phyloP scores from a whole-genome alignment of 1,140 invertebrate genomes.

The Temnothorax curvispinosus region DNA sequence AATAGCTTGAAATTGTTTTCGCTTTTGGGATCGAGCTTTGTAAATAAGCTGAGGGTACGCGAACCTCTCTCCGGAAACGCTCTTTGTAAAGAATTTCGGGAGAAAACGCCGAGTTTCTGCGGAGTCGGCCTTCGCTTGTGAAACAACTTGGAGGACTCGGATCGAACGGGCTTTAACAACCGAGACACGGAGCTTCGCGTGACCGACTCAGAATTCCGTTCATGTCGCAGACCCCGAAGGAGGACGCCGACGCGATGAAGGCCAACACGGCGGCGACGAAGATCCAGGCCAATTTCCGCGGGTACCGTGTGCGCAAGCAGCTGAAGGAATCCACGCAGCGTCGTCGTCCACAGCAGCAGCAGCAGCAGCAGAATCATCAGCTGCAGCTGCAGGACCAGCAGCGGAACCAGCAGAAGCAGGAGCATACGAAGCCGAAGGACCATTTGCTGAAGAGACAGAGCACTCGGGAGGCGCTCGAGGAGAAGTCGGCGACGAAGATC shows the following conservation, averaged over 20 bases:
- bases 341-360: conserved; percentile 5
- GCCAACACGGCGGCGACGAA: conserved; percentile 88
- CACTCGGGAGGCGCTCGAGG: conserved; percentile 81
- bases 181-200: conserved; percentile 8
- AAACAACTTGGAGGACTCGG: background rate
- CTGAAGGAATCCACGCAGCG: conserved; percentile 81
- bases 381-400: background rate
- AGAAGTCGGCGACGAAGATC: conserved; percentile 91
- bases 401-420: background rate
- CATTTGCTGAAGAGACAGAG: conserved; percentile 53
- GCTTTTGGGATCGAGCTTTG: background rate
- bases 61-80: background rate
- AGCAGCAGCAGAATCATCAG: background rate
- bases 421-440: conserved; percentile 11
- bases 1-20: conserved; percentile 16
- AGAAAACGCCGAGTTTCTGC: background rate
- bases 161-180: background rate
- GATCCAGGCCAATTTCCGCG: conserved; percentile 91
- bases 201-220: conserved; percentile 21
- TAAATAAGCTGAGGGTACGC: conserved; percentile 8
- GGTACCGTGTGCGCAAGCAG: conserved; percentile 89
- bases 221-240: conserved; percentile 40
- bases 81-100: background rate
- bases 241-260: conserved; percentile 72
- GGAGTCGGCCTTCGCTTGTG: background rate